Conservation (phyloP, 2,888 invertebrate genomes). For the Punctoribates punctum region DNA sequence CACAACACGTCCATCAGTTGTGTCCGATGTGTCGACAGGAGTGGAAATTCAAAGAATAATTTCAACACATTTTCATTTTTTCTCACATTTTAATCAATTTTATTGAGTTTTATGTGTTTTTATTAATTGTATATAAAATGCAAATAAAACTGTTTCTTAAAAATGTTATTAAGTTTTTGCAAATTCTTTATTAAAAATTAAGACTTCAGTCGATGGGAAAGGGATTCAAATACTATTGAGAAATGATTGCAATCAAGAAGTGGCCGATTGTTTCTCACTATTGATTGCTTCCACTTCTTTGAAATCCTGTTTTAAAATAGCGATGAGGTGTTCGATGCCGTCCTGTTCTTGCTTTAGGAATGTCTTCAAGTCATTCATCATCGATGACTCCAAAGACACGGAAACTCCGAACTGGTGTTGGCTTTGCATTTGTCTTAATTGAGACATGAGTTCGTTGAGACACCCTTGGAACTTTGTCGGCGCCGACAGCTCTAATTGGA, state of each 20-base stretch:
- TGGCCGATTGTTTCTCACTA: not conserved
- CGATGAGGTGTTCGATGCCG: slow-evolving; percentile 64
- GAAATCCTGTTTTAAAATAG: slow-evolving; percentile 19
- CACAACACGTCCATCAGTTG: slow-evolving; percentile 59
- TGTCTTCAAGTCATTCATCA: slow-evolving; percentile 63
- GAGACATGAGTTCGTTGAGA: slow-evolving; percentile 82
- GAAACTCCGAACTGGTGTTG: slow-evolving; percentile 49
- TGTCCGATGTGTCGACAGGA: slow-evolving; percentile 93
- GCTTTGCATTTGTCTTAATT: slow-evolving; percentile 60
- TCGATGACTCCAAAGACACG: slow-evolving; percentile 70
- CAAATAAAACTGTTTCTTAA: not conserved
- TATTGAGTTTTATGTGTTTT: not conserved
- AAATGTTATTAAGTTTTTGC: not conserved
- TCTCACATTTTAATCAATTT: too few species aligned
- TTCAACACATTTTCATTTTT: not conserved
- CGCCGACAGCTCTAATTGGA: slow-evolving; percentile 79
- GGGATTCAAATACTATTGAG: too few species aligned
- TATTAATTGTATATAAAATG: not conserved
- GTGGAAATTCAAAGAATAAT: slow-evolving; percentile 90
- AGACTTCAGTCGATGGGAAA: too few species aligned
- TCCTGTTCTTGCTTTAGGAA: slow-evolving; percentile 81
- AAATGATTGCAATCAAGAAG: not conserved
- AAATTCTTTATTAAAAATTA: not conserved
- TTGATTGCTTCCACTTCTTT: not conserved
- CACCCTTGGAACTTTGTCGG: slow-evolving; percentile 91